Evolutionary conservation across 2,113 vertebrate genomes (phyloP), one percentile per base, ranked within the genome.

Genomic region (Gymnogyps californianus): DNA sequence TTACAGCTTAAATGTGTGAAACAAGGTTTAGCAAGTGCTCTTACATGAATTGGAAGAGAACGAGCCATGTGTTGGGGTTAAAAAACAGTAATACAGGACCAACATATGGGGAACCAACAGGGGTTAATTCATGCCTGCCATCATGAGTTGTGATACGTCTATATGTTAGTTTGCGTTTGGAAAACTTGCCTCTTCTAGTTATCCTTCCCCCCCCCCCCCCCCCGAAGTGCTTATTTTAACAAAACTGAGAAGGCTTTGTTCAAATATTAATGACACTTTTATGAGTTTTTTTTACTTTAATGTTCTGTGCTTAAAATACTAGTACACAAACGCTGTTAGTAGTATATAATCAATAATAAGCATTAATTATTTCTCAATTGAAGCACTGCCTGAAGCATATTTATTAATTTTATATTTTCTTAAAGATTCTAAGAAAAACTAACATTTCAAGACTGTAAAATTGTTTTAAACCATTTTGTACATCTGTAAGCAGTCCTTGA

Each of bases 11-110:
- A 40, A 40, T 5, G 3, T 3, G 0, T 52, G 46, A 32, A 31
- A n/a, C 5, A 17, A 34, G 22, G 3, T 82, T 78, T 66, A 49
- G 20, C 17, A 49, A 70, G 11, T 18, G 10, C 49, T 52, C 5
- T 91, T 84, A 8, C 5, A 0, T 70, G 46, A 70, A 18, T 4
- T 78, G 54, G 24, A 66, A 25, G 32, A n/a, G 13, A 83, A 22
- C 14, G 51, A 22, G 26, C 18, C 7, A 3, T 36, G 4, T 1
- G 0, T 49, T 65, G 7, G 24, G 4, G 0, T n/a, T 70, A 16
- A 44, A 81, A 75, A 24, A 0, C 32, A 19, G 22, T 26, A 31
- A 11, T 44, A n/a, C 2, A 10, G 49, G 40, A 51, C 20, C 10
- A 42, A 12, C 8, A 5, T 51, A 3, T 5, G 21, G 47, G 32